Evolutionary conservation across 2,113 vertebrate species (phyloP).

Genomic region (Caretta caretta): DNA sequence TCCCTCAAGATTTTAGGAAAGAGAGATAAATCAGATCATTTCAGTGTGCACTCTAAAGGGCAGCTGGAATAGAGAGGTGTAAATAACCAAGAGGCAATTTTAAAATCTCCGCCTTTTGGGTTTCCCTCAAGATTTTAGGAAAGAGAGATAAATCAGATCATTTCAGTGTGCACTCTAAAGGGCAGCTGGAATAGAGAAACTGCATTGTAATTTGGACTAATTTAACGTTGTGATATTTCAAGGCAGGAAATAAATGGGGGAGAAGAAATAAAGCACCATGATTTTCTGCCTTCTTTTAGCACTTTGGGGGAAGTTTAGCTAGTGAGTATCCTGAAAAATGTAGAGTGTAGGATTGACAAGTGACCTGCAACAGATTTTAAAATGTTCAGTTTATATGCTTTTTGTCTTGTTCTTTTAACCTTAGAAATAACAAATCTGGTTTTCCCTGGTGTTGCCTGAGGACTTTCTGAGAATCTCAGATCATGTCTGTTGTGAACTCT

Average conservation of each 20-base stretch:
- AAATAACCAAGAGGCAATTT: background rate
- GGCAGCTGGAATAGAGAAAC: background rate
- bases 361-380: background rate
- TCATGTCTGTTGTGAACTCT: background rate
- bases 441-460: background rate
- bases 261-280: background rate
- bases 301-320: background rate
- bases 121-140: background rate
- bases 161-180: background rate
- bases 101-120: background rate
- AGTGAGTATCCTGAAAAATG: background rate
- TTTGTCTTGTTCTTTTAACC: slow-evolving; percentile 7
- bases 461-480: background rate
- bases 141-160: background rate
- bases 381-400: background rate
- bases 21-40: background rate
- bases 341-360: background rate
- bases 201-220: background rate
- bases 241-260: background rate
- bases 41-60: background rate
- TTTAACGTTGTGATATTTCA: background rate
- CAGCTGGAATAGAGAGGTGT: background rate
- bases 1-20: background rate
- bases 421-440: background rate
- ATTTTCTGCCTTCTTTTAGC: background rate